phyloP scores from a whole-genome alignment of 1,140 invertebrate genomes.

The Antheraea pernyi region DNA sequence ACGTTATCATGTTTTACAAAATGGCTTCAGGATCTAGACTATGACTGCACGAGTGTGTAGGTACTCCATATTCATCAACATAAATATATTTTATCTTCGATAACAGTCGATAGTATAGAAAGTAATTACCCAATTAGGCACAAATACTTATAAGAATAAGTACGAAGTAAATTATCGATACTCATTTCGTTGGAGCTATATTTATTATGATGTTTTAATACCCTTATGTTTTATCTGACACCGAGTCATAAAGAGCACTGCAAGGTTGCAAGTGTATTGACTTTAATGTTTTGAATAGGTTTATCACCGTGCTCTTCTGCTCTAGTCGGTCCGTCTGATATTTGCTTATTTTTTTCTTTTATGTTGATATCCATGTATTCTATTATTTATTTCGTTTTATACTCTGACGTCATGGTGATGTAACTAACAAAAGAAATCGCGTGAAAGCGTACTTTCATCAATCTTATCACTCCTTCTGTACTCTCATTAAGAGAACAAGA shows the following conservation, averaged over 20 bases:
- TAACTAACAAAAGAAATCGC: constrained; percentile 53
- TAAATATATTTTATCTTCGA: background rate
- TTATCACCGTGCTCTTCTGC: constrained; percentile 57
- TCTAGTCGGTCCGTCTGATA: constrained; percentile 50
- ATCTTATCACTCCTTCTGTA: background rate
- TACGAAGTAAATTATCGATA: background rate
- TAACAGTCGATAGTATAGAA: background rate
- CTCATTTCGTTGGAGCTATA: background rate
- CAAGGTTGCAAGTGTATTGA: constrained; percentile 78
- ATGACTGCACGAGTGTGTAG: background rate
- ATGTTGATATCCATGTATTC: background rate
- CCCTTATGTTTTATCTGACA: constrained; percentile 74
- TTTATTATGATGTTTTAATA: constrained; percentile 61
- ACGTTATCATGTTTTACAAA: background rate
- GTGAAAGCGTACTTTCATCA: constrained; percentile 38
- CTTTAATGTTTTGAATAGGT: constrained; percentile 64
- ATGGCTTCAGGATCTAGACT: background rate
- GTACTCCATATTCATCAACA: background rate
- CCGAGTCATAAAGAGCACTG: constrained; percentile 69
- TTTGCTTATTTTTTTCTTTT: constrained; percentile 29
- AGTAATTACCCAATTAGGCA: background rate
- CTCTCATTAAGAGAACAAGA: background rate
- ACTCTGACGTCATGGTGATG: constrained; percentile 68
- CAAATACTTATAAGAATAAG: background rate
- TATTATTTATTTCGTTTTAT: constrained; percentile 36